phyloP scores from a whole-genome alignment of 2,113 vertebrate genomes.

The Danio rerio region DNA sequence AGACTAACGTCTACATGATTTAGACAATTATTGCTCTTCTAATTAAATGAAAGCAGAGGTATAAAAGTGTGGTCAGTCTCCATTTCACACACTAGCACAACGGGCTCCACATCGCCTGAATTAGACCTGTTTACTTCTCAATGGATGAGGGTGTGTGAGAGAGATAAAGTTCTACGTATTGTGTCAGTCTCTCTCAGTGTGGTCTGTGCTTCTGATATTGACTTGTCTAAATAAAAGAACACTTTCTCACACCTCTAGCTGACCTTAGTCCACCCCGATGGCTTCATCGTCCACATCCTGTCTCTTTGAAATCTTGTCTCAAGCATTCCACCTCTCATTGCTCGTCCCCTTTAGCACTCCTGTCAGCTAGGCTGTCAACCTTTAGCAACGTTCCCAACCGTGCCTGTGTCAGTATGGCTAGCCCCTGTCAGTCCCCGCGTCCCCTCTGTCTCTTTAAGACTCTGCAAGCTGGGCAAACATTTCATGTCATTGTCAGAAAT shows the following conservation, averaged over 20 bases:
- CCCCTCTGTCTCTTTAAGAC: constrained; percentile 11
- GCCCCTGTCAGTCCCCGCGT: constrained; percentile 33
- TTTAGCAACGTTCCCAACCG: constrained; percentile 1
- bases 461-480: constrained; percentile 13
- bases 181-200: constrained; percentile 29
- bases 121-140: constrained; percentile 1
- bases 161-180: background rate
- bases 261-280: constrained; percentile 41
- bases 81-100: constrained; percentile 5
- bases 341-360: background rate
- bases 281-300: constrained; percentile 36
- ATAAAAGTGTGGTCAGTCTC: constrained; percentile 27
- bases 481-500: constrained; percentile 55
- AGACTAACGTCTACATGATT: constrained; percentile 50
- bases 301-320: constrained; percentile 49
- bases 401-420: constrained; percentile 28
- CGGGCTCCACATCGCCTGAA: background rate
- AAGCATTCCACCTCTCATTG: constrained; percentile 13
- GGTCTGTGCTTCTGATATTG: background rate
- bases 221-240: constrained; percentile 18
- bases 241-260: constrained; percentile 18
- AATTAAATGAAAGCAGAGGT: constrained; percentile 18
- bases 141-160: background rate
- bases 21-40: background rate
- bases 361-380: constrained; percentile 28